These are phyloP conservation scores for Aporophyla nigra DNA, from an alignment of 2,888 invertebrate genomes.

Conservation along the genomic window DNA sequence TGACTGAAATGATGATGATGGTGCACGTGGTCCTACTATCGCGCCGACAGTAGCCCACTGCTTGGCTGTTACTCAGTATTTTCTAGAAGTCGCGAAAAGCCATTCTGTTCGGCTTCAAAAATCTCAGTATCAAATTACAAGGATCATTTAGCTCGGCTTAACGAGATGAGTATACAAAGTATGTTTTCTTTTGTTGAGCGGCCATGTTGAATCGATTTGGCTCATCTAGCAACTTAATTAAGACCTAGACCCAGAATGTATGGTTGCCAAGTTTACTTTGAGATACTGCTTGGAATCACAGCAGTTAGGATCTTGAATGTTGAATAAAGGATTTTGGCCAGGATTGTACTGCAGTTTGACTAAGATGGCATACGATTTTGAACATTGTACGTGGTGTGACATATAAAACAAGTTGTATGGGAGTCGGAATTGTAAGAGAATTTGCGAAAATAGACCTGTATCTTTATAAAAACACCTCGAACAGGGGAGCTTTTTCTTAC, in stretches of 20 bases:
- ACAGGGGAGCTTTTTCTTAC: too few relatives aligned
- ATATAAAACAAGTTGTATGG: not conserved
- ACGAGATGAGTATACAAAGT: constrained; percentile 33
- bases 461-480: not conserved
- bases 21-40: not conserved
- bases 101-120: constrained; percentile 8
- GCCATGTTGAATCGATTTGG: constrained; percentile 47
- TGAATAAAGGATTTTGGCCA: constrained; percentile 19
- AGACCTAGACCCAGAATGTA: constrained; percentile 37
- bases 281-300: constrained; percentile 10
- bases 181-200: constrained; percentile 32
- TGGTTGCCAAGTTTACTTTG: constrained; percentile 34
- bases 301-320: constrained; percentile 9
- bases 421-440: not conserved
- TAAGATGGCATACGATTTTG: not conserved
- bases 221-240: constrained; percentile 46
- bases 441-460: not conserved
- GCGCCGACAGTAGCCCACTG: not conserved
- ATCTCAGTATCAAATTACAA: constrained; percentile 44
- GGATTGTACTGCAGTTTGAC: too few relatives aligned
- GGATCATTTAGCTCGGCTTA: constrained; percentile 48
- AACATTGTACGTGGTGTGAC: not conserved
- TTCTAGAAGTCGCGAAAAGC: not conserved
- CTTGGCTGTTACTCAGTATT: not conserved
- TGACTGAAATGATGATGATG: too few relatives aligned